Evolutionary conservation across 1,140 invertebrate genomes (phyloP).

Genomic region (Apis florea): DNA sequence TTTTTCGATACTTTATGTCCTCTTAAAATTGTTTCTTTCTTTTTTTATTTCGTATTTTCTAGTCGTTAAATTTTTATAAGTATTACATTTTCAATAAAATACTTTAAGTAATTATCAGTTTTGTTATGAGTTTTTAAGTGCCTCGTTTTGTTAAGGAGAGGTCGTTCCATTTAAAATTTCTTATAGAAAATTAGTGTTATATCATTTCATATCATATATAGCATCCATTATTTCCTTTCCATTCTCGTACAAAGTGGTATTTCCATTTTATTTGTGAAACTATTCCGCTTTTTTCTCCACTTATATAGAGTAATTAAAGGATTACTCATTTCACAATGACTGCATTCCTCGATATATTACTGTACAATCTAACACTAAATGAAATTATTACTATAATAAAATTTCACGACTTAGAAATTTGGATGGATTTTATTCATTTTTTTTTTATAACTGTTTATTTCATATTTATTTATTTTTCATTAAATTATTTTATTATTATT

Average conservation of each 20-base stretch:
- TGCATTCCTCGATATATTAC: background rate
- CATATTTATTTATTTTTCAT: background rate
- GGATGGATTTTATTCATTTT: background rate
- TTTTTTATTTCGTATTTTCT: background rate
- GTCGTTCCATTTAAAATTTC: background rate
- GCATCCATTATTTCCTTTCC: no score
- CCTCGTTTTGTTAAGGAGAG: background rate
- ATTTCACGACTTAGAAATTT: background rate
- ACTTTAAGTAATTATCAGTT: background rate
- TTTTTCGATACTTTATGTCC: background rate
- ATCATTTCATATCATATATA: background rate
- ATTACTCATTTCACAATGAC: background rate
- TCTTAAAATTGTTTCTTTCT: background rate
- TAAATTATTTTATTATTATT: no score
- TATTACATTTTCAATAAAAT: background rate
- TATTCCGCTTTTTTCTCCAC: background rate
- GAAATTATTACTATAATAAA: background rate
- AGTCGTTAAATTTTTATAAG: background rate
- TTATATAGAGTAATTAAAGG: constrained; percentile 4
- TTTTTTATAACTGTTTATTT: background rate
- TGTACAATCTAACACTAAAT: background rate
- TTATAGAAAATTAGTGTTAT: background rate
- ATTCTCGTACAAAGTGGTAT: background rate
- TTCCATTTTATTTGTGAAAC: background rate
- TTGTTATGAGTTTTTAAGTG: background rate